A percentile compares a stretch with the other conserved stretches of the same genome.
These are phyloP conservation scores for Papilio machaon DNA, from an alignment of 1,140 invertebrate species.

Conservation along the genomic window DNA sequence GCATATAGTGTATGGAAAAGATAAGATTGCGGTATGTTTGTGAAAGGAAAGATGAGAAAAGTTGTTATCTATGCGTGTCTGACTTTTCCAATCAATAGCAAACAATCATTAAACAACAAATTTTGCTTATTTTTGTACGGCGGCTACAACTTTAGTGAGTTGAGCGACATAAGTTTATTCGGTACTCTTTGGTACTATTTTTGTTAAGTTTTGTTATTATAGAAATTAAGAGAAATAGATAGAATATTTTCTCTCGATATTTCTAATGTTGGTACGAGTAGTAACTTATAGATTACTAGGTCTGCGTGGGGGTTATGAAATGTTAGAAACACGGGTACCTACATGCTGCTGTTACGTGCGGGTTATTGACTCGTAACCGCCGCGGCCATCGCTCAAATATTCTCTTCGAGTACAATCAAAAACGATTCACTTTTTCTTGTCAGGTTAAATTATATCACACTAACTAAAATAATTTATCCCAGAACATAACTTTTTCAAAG, in stretches of 20 bases:
- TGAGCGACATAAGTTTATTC: too few relatives aligned
- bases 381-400: not conserved
- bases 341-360: not conserved
- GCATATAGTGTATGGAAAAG: not conserved
- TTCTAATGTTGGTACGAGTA: not conserved
- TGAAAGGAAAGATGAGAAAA: not conserved
- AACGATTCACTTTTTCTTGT: not conserved
- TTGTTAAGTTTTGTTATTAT: not conserved
- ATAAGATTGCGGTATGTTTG: not conserved
- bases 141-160: too few relatives aligned
- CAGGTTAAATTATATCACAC: not conserved
- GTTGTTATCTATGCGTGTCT: too few relatives aligned
- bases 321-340: slow-evolving; percentile 7
- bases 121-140: too few relatives aligned
- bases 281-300: not conserved
- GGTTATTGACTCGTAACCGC: not conserved
- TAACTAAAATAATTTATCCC: not conserved
- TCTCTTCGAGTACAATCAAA: not conserved
- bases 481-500: too few relatives aligned
- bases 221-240: not conserved
- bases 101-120: too few relatives aligned
- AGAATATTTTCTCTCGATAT: too few relatives aligned
- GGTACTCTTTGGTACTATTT: too few relatives aligned
- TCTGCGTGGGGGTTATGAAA: slow-evolving; percentile 7
- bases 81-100: not conserved